A percentile compares a stretch with the other conserved stretches of the same genome.
Conservation (phyloP, 2,113 vertebrate species). For the Taurulus bubalis region DNA sequence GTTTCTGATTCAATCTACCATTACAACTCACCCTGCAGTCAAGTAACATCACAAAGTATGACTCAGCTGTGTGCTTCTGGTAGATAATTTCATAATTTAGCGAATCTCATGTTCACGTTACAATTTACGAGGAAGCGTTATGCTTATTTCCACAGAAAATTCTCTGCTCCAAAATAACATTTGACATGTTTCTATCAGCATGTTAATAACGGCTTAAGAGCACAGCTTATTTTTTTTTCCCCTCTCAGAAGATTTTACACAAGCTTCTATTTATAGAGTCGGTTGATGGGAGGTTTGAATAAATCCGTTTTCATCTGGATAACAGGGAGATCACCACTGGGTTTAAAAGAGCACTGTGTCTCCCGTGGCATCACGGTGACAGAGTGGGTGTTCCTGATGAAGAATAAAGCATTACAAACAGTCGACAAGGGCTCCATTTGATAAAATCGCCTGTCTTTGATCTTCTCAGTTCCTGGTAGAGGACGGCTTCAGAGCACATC, state of each 20-base stretch:
- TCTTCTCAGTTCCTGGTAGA: slow-evolving; percentile 68
- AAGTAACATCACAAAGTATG: slow-evolving; percentile 50
- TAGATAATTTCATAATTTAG: slow-evolving; percentile 41
- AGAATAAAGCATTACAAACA: slow-evolving; percentile 72
- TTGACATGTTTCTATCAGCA: slow-evolving; percentile 77
- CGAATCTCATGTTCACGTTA: slow-evolving; percentile 34
- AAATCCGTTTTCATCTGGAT: slow-evolving; percentile 85
- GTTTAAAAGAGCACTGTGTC: slow-evolving; percentile 79
- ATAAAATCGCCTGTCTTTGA: slow-evolving; percentile 76
- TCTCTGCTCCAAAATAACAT: slow-evolving; percentile 65
- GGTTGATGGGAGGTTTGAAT: slow-evolving; percentile 81
- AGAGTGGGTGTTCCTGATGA: slow-evolving; percentile 72
- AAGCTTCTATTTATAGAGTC: slow-evolving; percentile 81
- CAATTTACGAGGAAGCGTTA: slow-evolving; percentile 34
- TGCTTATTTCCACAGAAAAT: slow-evolving; percentile 46
- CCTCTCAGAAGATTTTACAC: slow-evolving; percentile 77
- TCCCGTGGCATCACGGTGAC: slow-evolving; percentile 64
- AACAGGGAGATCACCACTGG: slow-evolving; percentile 78
- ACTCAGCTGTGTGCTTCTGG: slow-evolving; percentile 50
- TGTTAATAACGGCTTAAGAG: slow-evolving; percentile 85
- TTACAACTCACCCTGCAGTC: slow-evolving; percentile 48
- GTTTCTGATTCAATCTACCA: slow-evolving; percentile 48
- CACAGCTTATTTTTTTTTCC: slow-evolving; percentile 74
- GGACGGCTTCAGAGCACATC: slow-evolving; percentile 63
- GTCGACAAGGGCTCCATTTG: slow-evolving; percentile 74